These are phyloP conservation scores for Rostratula benghalensis DNA, from an alignment of 2,113 vertebrate genomes.

Conservation along the genomic window DNA sequence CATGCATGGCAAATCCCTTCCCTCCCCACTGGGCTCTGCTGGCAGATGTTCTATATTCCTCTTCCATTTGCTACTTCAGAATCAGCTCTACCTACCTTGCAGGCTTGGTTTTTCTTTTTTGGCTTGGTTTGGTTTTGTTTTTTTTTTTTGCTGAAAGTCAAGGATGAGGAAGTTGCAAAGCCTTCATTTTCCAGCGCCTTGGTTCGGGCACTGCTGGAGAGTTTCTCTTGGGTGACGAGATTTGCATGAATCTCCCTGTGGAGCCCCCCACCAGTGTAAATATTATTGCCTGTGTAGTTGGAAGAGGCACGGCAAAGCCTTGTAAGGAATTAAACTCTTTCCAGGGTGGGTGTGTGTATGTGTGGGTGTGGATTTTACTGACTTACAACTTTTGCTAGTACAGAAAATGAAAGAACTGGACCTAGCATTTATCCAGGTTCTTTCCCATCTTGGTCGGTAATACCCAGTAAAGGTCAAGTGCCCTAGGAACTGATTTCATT, in stretches of 20 bases:
- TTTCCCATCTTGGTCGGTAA: not conserved
- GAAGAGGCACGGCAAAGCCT: not conserved
- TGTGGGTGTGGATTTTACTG: not conserved
- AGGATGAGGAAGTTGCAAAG: not conserved
- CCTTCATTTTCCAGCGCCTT: not conserved
- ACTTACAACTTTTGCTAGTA: not conserved
- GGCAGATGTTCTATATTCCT: not conserved
- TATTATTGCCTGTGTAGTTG: not conserved
- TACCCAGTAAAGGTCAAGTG: not conserved
- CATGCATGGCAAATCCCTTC: fast-evolving
- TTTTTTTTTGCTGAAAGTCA: not conserved
- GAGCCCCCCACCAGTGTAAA: not conserved
- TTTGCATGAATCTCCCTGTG: not conserved
- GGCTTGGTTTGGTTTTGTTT: not conserved
- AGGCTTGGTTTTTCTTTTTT: too few species aligned
- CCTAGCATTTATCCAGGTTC: not conserved
- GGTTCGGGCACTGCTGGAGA: not conserved
- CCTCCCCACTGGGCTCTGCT: not conserved
- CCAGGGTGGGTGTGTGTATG: not conserved
- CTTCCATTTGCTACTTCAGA: not conserved
- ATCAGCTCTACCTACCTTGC: not conserved
- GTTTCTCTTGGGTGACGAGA: not conserved
- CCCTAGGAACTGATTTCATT: not conserved
- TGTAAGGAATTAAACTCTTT: conserved; percentile 3
- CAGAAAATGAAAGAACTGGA: not conserved